Conservation (phyloP, 2,888 invertebrate species). For the Tridacna gigas region DNA sequence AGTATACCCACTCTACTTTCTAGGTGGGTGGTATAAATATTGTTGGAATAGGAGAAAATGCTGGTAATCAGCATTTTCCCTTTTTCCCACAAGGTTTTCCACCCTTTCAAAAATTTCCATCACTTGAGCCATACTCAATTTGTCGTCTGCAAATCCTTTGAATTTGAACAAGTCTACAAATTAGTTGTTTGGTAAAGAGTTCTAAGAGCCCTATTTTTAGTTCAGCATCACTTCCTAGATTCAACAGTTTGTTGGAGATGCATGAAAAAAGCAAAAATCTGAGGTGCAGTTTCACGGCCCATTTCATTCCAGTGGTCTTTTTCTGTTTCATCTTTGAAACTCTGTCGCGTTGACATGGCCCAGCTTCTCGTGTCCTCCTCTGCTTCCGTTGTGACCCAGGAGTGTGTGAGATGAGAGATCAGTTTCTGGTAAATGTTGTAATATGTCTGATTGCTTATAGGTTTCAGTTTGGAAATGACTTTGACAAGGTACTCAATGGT, state of each 20-base stretch:
- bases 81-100: not conserved
- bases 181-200: not conserved
- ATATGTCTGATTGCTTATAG: conserved; percentile 88
- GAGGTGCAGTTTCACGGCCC: conserved; percentile 48
- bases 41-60: not conserved
- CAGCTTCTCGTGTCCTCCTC: conserved; percentile 44
- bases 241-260: conserved; percentile 52
- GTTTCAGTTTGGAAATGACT: conserved; percentile 89
- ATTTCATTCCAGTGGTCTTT: conserved; percentile 69
- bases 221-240: not conserved
- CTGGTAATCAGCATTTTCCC: conserved; percentile 3
- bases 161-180: not conserved
- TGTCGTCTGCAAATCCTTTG: not conserved
- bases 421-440: conserved; percentile 88
- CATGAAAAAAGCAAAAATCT: conserved; percentile 59
- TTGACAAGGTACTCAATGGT: conserved; percentile 90
- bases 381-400: conserved; percentile 80
- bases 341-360: conserved; percentile 57
- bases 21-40: too few species aligned
- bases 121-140: not conserved
- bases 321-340: conserved; percentile 34
- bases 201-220: too few species aligned
- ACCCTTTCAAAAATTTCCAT: not conserved
- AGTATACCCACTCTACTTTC: too few species aligned
- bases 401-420: conserved; percentile 89